Evolutionary conservation across 2,113 vertebrate species (phyloP).

Genomic region (Globicephala melas): DNA sequence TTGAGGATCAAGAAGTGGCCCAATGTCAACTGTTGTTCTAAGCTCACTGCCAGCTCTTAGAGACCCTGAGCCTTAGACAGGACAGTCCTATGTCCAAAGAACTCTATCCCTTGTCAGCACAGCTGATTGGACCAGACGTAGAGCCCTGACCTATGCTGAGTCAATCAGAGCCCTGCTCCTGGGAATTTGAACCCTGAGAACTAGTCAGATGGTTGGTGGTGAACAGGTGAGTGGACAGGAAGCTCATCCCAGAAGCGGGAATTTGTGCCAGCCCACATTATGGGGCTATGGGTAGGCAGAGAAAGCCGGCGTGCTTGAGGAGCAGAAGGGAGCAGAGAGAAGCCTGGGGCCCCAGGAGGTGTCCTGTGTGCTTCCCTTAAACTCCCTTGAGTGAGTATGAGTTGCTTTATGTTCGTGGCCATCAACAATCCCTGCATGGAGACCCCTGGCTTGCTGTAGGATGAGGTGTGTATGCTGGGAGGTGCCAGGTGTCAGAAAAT

Average conservation of each 20-base stretch:
- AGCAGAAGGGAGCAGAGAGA: background rate
- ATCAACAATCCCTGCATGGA: background rate
- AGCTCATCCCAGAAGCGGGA: fast-evolving
- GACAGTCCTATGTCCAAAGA: background rate
- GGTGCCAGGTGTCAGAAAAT: background rate
- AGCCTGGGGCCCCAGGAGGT: background rate
- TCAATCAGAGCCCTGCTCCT: background rate
- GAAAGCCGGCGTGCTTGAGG: fast-evolving
- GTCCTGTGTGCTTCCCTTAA: background rate
- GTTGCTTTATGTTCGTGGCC: background rate
- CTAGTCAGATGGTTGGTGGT: background rate
- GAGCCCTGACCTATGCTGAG: background rate
- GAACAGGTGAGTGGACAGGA: background rate
- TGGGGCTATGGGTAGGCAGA: background rate
- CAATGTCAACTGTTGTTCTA: background rate
- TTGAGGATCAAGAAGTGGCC: background rate
- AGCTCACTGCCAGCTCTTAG: background rate
- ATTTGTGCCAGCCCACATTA: too few relatives aligned
- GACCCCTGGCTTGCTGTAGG: background rate
- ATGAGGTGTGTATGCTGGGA: background rate
- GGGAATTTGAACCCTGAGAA: background rate
- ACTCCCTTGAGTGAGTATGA: background rate
- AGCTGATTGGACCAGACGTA: background rate
- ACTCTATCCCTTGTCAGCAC: background rate
- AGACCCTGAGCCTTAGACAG: background rate